phyloP scores from a whole-genome alignment of 2,113 vertebrate genomes.

The Cavia porcellus region DNA sequence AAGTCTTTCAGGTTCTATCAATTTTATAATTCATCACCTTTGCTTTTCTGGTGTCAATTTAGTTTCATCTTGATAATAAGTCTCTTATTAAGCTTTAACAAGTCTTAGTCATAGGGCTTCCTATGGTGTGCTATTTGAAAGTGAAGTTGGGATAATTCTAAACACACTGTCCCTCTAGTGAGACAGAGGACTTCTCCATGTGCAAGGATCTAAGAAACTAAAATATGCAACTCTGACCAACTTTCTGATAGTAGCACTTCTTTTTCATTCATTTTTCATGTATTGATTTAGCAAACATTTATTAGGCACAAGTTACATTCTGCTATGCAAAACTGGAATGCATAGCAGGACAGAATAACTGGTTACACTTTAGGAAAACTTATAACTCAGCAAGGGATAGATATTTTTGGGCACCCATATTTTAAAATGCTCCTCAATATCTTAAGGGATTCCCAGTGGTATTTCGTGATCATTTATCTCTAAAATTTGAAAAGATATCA shows the following conservation, averaged over 20 bases:
- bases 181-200: neutral
- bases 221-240: neutral
- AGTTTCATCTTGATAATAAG: neutral
- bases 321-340: neutral
- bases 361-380: constrained; percentile 6
- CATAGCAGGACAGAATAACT: neutral
- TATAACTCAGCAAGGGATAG: neutral
- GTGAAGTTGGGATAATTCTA: neutral
- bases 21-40: neutral
- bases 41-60: neutral
- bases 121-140: neutral
- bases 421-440: neutral
- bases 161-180: neutral
- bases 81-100: neutral
- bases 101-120: neutral
- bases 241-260: neutral
- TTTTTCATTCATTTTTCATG: neutral
- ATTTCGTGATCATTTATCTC: neutral
- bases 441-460: neutral
- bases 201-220: neutral
- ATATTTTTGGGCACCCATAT: neutral
- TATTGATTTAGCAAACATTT: neutral
- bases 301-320: neutral
- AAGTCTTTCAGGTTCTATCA: neutral
- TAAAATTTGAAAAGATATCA: neutral